A percentile compares a stretch with the other conserved stretches of the same genome.
These are phyloP conservation scores for Entomyzon cyanotis DNA, from an alignment of 2,113 vertebrate species.

Conservation along the genomic window DNA sequence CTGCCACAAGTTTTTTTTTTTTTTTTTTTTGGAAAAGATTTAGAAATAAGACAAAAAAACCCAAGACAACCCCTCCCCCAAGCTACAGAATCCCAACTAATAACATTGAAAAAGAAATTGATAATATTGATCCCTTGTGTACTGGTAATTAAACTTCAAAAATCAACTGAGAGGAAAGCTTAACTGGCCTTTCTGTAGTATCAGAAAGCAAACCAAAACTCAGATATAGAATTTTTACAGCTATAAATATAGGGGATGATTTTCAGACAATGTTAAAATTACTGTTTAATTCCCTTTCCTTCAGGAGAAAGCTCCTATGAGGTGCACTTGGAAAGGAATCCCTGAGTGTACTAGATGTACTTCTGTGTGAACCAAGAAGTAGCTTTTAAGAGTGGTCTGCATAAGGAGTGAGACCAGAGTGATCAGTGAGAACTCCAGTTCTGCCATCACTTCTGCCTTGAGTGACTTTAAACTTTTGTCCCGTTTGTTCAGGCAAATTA, in stretches of 20 bases:
- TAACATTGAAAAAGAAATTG: constrained; percentile 62
- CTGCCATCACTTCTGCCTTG: not conserved
- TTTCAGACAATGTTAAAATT: constrained; percentile 53
- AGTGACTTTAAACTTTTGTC: not conserved
- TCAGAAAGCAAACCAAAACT: constrained; percentile 53
- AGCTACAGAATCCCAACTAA: constrained; percentile 54
- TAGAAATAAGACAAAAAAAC: constrained; percentile 56
- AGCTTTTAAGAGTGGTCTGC: constrained; percentile 7
- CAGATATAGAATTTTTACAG: constrained; percentile 53
- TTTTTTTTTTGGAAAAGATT: constrained; percentile 6
- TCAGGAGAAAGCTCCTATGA: constrained; percentile 38
- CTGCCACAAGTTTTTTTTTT: constrained; percentile 16
- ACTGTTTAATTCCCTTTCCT: constrained; percentile 45
- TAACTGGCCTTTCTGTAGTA: constrained; percentile 61
- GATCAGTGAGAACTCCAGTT: not conserved
- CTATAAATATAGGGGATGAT: constrained; percentile 56
- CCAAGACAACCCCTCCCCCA: constrained; percentile 3
- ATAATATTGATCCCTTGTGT: constrained; percentile 43
- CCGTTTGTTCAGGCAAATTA: not conserved
- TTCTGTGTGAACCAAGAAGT: constrained; percentile 38
- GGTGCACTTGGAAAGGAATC: constrained; percentile 63
- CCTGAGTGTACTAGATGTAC: constrained; percentile 62
- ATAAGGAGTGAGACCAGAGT: not conserved
- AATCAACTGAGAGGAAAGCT: constrained; percentile 63
- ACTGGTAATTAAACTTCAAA: constrained; percentile 65